Evolutionary conservation across 2,797 vertebrate species (phyloP).

Genomic region (Urocyon cinereoargenteus): DNA sequence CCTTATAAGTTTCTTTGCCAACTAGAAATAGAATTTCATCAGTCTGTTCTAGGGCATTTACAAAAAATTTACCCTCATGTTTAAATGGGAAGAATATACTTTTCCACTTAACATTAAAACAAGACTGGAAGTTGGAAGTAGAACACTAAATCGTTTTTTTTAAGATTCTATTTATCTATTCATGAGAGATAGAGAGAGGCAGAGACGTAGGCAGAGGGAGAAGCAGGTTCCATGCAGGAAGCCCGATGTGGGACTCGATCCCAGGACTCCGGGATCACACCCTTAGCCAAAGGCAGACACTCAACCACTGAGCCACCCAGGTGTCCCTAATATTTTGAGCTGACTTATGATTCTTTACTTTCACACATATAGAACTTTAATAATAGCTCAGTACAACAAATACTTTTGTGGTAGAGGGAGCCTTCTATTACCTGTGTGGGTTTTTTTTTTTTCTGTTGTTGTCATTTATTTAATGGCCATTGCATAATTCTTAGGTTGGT

Average conservation of each 20-base stretch:
- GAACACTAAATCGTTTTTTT: neutral
- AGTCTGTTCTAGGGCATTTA: neutral
- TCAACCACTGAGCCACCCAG: too few species aligned
- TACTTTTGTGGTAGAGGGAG: neutral
- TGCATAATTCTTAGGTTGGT: neutral
- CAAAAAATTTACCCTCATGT: neutral
- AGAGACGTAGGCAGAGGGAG: too few species aligned
- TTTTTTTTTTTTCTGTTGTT: neutral
- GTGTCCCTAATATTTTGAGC: neutral
- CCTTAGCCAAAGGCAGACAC: too few species aligned
- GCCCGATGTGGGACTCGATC: too few species aligned
- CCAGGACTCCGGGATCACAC: too few species aligned
- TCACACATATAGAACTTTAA: neutral
- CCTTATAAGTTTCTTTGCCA: conserved; percentile 7
- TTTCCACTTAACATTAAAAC: neutral
- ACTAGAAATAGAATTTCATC: conserved; percentile 16
- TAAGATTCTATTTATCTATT: too few species aligned
- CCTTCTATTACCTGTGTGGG: neutral
- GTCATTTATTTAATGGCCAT: neutral
- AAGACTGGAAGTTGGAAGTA: neutral
- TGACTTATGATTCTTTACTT: neutral
- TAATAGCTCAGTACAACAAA: neutral
- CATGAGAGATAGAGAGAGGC: too few species aligned
- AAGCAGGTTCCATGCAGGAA: too few species aligned
- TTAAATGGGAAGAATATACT: neutral